Percentiles rank a stretch among this genome's conserved stretches.
Conservation (phyloP, 2,888 invertebrate species). For the Scotopteryx bipunctaria region DNA sequence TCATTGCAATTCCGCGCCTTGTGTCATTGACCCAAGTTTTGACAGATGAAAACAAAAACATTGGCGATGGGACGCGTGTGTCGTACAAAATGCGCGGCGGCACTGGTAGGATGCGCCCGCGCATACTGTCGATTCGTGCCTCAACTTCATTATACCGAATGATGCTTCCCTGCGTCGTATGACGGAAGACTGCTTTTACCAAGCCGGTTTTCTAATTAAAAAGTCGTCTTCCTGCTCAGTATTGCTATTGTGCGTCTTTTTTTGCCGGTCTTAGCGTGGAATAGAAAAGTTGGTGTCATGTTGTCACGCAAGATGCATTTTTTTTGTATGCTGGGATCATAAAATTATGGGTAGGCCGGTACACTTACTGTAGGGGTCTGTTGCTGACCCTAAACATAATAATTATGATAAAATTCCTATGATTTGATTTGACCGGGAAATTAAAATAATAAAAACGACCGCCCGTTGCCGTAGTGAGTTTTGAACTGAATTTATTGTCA, state of each 20-base stretch:
- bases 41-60: conserved; percentile 47
- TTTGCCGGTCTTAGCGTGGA: conserved; percentile 23
- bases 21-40: conserved; percentile 61
- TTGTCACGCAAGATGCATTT: conserved; percentile 6
- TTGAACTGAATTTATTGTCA: no score
- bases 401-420: no score
- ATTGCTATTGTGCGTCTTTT: conserved; percentile 41
- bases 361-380: no score
- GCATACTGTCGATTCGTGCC: conserved; percentile 63
- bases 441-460: no score
- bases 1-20: conserved; percentile 21
- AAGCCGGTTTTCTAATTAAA: conserved; percentile 79
- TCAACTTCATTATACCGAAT: conserved; percentile 73
- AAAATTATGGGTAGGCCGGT: no score
- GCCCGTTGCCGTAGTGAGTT: no score
- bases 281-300: conserved; percentile 10
- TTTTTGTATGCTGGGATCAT: no score
- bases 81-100: conserved; percentile 68
- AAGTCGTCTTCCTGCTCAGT: conserved; percentile 50
- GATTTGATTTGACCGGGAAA: no score
- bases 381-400: no score
- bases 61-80: conserved; percentile 59
- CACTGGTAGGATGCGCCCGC: conserved; percentile 62
- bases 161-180: conserved; percentile 76
- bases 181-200: conserved; percentile 80